A percentile compares a stretch with the other conserved stretches of the same genome.
Evolutionary conservation across 2,113 vertebrate species (phyloP).

Genomic region (Aythya baeri): DNA sequence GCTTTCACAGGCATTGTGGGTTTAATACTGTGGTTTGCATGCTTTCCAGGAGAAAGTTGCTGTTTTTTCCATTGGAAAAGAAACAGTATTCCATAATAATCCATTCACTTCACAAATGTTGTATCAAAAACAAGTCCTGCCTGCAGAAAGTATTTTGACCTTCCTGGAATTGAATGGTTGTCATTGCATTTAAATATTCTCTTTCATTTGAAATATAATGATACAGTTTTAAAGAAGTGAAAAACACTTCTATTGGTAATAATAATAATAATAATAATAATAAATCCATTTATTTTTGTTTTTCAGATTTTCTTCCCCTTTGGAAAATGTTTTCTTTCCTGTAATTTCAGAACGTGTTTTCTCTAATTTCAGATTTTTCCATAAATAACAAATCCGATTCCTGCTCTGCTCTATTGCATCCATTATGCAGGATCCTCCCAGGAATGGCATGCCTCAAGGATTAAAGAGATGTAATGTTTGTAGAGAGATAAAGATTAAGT

Average conservation of each 20-base stretch:
- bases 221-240: not conserved
- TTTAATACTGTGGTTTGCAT: not conserved
- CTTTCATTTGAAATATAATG: not conserved
- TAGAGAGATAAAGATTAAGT: constrained; percentile 65
- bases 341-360: constrained; percentile 12
- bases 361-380: constrained; percentile 50
- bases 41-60: not conserved
- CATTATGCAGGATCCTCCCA: constrained; percentile 44
- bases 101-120: not conserved
- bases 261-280: too few relatives aligned
- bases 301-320: constrained; percentile 34
- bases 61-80: not conserved
- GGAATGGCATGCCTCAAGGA: constrained; percentile 58
- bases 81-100: not conserved
- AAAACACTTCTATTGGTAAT: not conserved
- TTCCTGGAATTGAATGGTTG: not conserved
- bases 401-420: constrained; percentile 22
- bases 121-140: not conserved
- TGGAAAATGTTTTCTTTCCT: constrained; percentile 58
- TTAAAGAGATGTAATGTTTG: constrained; percentile 60
- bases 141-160: not conserved
- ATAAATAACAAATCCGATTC: constrained; percentile 37
- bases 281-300: not conserved
- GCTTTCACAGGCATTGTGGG: not conserved
- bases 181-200: not conserved